Conservation (phyloP, 2,797 vertebrate genomes). For the Naso thynnoides region DNA sequence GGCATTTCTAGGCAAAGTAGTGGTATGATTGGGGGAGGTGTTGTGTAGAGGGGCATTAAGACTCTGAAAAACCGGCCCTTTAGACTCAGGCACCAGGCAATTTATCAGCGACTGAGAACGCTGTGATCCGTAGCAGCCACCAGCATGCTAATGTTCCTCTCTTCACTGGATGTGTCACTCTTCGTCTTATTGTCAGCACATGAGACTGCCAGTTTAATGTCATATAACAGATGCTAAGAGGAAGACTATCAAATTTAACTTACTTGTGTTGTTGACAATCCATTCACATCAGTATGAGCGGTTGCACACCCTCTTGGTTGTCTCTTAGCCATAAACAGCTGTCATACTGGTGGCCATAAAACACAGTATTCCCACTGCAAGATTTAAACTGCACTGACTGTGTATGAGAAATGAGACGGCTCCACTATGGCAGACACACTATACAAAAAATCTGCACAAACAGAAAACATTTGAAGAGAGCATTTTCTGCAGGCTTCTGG, state of each 20-base stretch:
- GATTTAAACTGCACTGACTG: not conserved
- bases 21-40: constrained; percentile 12
- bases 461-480: too few relatives aligned
- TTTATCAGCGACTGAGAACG: constrained; percentile 66
- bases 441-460: too few relatives aligned
- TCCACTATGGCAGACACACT: not conserved
- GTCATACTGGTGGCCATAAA: not conserved
- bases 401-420: not conserved
- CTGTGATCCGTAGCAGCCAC: constrained; percentile 63
- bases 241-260: constrained; percentile 44
- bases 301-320: not conserved
- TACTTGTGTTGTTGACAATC: constrained; percentile 21
- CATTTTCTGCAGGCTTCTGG: too few relatives aligned
- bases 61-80: constrained; percentile 41
- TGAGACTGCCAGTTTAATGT: constrained; percentile 48
- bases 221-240: constrained; percentile 54
- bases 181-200: constrained; percentile 39
- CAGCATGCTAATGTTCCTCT: constrained; percentile 69
- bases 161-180: constrained; percentile 73
- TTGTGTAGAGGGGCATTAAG: constrained; percentile 16
- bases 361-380: not conserved
- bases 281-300: constrained; percentile 30
- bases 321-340: not conserved
- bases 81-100: constrained; percentile 44
- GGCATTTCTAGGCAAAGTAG: constrained; percentile 39